These are phyloP conservation scores for Seriola quinqueradiata DNA, from an alignment of 2,113 vertebrate species.

Conservation along the genomic window DNA sequence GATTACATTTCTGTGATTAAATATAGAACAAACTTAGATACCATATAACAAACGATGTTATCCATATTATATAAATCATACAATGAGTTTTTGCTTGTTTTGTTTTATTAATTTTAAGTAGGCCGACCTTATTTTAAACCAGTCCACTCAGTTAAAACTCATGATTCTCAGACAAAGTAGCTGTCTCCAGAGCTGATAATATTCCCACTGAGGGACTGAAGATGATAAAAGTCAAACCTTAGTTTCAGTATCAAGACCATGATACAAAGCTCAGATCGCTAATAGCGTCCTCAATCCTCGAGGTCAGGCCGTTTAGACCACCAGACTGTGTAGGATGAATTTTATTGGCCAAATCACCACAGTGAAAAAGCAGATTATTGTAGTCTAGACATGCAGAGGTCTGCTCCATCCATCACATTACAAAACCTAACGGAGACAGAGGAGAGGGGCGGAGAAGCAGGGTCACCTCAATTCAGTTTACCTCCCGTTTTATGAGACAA, in stretches of 20 bases:
- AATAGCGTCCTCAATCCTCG: conserved; percentile 23
- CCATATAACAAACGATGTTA: too few relatives aligned
- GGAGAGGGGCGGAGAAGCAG: neutral
- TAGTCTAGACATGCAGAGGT: conserved; percentile 55
- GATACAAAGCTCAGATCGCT: neutral
- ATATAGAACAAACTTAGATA: too few relatives aligned
- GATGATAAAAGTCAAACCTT: neutral
- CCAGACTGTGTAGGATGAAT: conserved; percentile 43
- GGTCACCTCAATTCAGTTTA: conserved; percentile 17
- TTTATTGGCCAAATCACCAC: conserved; percentile 20
- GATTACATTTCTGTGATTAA: too few relatives aligned
- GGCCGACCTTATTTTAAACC: too few relatives aligned
- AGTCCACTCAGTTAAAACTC: too few relatives aligned
- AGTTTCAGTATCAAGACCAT: neutral
- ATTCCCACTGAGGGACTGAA: neutral
- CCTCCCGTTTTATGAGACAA: conserved; percentile 25
- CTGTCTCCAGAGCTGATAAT: neutral
- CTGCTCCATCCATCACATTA: conserved; percentile 64
- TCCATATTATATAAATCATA: too few relatives aligned
- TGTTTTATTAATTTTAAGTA: too few relatives aligned
- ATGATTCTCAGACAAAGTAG: too few relatives aligned
- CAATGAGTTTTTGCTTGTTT: too few relatives aligned
- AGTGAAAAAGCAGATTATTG: conserved; percentile 56
- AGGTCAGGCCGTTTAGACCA: conserved; percentile 46
- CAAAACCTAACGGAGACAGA: conserved; percentile 20